Percentiles rank a stretch among this genome's conserved stretches.
Evolutionary conservation across 1,140 invertebrate genomes (phyloP).

Genomic region (Bombus terrestris): DNA sequence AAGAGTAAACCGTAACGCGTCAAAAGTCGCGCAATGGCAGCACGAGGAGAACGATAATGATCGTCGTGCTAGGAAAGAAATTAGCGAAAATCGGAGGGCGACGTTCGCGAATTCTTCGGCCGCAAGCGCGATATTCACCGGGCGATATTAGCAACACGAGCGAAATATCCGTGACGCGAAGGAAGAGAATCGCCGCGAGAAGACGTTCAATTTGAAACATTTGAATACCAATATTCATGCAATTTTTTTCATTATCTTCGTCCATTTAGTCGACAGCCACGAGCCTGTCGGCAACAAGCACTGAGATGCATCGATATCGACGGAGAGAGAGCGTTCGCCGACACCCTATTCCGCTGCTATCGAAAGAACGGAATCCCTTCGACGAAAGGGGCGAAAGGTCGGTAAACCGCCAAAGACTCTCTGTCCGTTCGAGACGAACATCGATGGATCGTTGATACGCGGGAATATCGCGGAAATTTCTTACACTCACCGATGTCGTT

Average conservation of each 20-base stretch:
- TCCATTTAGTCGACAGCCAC: conserved; percentile 17
- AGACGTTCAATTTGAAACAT: conserved; percentile 73
- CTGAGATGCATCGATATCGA: conserved; percentile 25
- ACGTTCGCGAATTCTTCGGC: background rate
- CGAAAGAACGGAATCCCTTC: background rate
- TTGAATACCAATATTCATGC: conserved; percentile 81
- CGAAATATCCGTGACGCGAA: background rate
- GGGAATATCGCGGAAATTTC: conserved; percentile 42
- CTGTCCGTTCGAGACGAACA: conserved; percentile 41
- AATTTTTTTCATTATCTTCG: conserved; percentile 49
- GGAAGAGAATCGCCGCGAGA: conserved; percentile 16
- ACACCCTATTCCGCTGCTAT: background rate
- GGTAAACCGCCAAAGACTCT: conserved; percentile 5
- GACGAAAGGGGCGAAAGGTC: background rate
- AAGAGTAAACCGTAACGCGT: conserved; percentile 42
- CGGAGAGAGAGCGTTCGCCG: conserved; percentile 1
- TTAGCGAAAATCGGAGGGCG: background rate
- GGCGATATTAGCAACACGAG: background rate
- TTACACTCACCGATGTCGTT: conserved; percentile 56
- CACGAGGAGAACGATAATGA: background rate
- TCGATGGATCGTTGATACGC: conserved; percentile 32
- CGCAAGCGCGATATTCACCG: background rate
- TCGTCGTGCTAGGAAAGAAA: background rate
- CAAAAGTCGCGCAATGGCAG: conserved; percentile 21
- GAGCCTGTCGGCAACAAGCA: conserved; percentile 23